A percentile compares a stretch with the other conserved stretches of the same genome.
Conservation (phyloP, 1,140 invertebrate genomes). For the Aphidius gifuensis region DNA sequence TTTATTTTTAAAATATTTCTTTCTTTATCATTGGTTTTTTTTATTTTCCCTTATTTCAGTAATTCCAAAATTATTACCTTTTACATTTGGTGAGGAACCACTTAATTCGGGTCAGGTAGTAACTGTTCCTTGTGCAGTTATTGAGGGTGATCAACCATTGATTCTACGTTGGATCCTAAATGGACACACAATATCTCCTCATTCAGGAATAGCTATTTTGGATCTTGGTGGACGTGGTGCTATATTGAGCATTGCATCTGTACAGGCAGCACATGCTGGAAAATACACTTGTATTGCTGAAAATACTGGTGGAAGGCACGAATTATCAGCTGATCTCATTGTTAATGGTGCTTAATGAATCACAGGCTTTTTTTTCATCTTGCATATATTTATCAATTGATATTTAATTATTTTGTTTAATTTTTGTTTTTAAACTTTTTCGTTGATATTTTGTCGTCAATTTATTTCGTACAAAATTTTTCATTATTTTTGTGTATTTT, state of each 20-base stretch:
- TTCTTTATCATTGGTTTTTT: constrained; percentile 15
- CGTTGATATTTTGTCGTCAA: too few relatives aligned
- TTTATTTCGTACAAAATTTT: constrained; percentile 28
- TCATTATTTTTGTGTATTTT: constrained; percentile 38
- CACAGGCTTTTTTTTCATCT: constrained; percentile 15
- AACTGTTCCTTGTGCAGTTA: constrained; percentile 54
- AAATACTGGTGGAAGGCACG: constrained; percentile 68
- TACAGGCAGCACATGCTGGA: constrained; percentile 68
- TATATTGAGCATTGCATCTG: constrained; percentile 70
- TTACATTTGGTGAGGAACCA: constrained; percentile 59
- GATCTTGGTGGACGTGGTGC: constrained; percentile 68
- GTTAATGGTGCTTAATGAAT: constrained; percentile 64
- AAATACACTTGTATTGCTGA: constrained; percentile 78
- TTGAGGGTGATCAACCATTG: constrained; percentile 59
- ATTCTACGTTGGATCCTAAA: constrained; percentile 63
- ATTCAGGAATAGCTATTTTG: constrained; percentile 61
- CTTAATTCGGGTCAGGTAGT: constrained; percentile 56
- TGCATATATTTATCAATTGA: not conserved
- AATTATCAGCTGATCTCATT: constrained; percentile 63
- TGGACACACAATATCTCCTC: constrained; percentile 59
- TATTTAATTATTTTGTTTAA: constrained; percentile 13
- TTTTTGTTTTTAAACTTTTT: constrained; percentile 30
- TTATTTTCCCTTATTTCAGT: constrained; percentile 56
- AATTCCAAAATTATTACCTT: constrained; percentile 60
- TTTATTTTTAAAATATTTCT: not conserved